A percentile compares a stretch with the other conserved stretches of the same genome.
Conservation (phyloP, 2,797 vertebrate genomes). For the Apodemus agrarius region DNA sequence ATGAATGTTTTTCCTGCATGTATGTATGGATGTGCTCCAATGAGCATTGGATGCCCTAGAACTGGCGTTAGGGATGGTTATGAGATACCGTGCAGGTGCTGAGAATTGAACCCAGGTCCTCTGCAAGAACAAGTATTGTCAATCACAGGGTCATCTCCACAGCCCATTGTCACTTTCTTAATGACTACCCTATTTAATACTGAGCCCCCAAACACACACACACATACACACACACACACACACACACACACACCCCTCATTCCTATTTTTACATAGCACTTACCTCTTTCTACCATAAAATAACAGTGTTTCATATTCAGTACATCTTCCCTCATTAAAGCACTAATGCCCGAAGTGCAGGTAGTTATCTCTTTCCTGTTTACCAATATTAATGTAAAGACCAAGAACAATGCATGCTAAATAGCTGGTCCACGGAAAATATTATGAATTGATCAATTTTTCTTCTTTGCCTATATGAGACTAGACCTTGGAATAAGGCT, state of each 20-base stretch:
- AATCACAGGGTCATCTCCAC: background rate
- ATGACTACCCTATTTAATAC: constrained; percentile 4
- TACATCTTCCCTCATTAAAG: constrained; percentile 19
- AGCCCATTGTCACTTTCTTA: background rate
- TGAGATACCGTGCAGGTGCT: background rate
- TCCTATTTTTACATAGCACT: constrained; percentile 28
- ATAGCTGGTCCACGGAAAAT: background rate
- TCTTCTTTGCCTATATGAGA: background rate
- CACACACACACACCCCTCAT: background rate
- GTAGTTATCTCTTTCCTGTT: background rate
- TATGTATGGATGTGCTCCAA: too few relatives aligned
- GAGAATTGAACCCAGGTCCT: background rate
- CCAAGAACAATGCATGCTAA: background rate
- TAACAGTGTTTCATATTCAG: background rate
- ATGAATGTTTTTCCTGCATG: background rate
- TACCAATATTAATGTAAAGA: background rate
- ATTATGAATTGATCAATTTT: background rate
- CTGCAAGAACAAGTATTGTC: background rate
- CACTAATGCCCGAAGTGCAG: background rate
- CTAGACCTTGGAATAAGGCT: background rate
- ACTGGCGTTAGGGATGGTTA: background rate
- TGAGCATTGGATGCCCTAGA: background rate
- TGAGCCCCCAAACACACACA: background rate
- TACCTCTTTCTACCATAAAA: constrained; percentile 47
- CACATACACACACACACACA: background rate